A percentile compares a stretch with the other conserved stretches of the same genome.
Evolutionary conservation across 2,113 vertebrate species (phyloP).

Genomic region (Heptranchias perlo): DNA sequence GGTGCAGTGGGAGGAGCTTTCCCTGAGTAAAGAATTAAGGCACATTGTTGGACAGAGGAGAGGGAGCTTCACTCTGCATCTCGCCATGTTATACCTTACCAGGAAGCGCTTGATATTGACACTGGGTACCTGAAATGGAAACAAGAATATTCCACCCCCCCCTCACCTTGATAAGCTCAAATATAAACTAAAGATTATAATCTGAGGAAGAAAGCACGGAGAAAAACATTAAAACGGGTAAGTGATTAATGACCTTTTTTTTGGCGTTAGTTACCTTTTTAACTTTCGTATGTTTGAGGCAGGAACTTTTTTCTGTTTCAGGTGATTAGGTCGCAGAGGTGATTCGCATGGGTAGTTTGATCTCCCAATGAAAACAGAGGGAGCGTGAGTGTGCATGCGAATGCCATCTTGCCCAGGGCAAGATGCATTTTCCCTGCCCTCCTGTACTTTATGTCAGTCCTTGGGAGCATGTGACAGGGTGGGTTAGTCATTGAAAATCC

Average conservation of each 20-base stretch:
- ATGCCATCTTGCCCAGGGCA: constrained; percentile 31
- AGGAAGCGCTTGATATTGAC: too few relatives aligned
- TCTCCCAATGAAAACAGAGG: constrained; percentile 35
- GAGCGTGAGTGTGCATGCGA: constrained; percentile 38
- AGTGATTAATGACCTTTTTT: neutral
- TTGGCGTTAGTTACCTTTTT: neutral
- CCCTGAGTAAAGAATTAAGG: neutral
- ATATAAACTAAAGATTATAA: neutral
- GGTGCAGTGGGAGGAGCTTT: neutral
- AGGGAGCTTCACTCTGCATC: neutral
- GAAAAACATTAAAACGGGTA: neutral
- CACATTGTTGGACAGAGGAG: neutral
- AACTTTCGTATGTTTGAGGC: constrained; percentile 20
- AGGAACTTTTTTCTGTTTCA: constrained; percentile 35
- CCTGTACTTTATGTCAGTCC: constrained; percentile 1
- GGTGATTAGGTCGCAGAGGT: constrained; percentile 37
- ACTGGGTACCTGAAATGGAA: neutral
- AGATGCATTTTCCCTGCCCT: constrained; percentile 34
- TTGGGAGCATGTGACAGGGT: constrained; percentile 20
- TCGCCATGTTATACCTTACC: too few relatives aligned
- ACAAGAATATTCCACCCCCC: neutral
- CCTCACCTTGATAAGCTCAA: neutral
- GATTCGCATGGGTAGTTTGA: constrained; percentile 15
- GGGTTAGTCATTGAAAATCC: neutral
- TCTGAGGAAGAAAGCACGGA: neutral